Evolutionary conservation across 2,888 invertebrate species (phyloP), one percentile per base, ranked within the genome.

Genomic region (Trachelus troglodyta): DNA sequence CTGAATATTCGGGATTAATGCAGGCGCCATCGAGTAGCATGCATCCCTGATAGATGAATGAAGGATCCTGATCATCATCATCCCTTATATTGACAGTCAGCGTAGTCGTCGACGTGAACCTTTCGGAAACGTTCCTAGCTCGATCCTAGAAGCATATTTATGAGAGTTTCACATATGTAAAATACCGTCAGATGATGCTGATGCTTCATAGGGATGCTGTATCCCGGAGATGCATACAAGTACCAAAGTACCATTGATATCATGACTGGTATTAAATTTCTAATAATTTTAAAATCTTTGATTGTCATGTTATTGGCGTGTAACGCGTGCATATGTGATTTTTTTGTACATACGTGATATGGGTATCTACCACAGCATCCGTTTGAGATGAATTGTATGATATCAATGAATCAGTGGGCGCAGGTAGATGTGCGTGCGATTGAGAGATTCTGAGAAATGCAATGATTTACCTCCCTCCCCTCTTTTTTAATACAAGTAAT

Each of bases 51-150:
- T 97, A 97, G 81, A 97, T 96, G 89, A 98, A 98, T 1, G 97
- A 97, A 0, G 98, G 98, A 89, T 97, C 97, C 89, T 97, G 96
- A 89, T 98, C 98, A 88, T 98, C 98, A 74, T 97, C 97, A 87
- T 98, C 98, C 86, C 95, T 94, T 15, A 98, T 95, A 86, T 96
- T 96, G 3, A 98, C 95, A 0, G 96, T 96, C 80, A 98, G 92
- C 0, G 96, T 97, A 1, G 97, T 96, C 34, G 97, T 97, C 30
- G 97, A 95, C 0, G 97, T 96, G 78, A 96, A 93, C 75, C 97
- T 94, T 86, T 96, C 95, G 30, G 94, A 94, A 40, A 94, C 93
- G 88, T 97, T 97, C 83, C 95, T 94, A 4, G 97, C 96, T 86
- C 97, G 96, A 92, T 98, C 98, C 97, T 98, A 90, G 1, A 91